phyloP scores from a whole-genome alignment of 2,113 vertebrate genomes.

The Vulpes ferrilata region DNA sequence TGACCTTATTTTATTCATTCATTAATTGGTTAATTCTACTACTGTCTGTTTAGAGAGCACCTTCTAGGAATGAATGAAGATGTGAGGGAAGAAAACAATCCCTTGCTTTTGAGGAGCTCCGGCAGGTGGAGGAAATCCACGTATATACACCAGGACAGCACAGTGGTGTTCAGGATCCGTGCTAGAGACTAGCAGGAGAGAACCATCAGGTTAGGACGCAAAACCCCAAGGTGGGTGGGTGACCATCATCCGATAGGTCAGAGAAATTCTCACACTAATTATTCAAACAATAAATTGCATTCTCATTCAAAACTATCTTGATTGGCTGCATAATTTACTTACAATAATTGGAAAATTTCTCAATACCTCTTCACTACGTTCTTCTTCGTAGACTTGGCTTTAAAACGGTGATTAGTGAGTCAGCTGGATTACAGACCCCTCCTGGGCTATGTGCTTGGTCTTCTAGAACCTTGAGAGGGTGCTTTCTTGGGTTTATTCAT shows the following conservation, averaged over 20 bases:
- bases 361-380: not conserved
- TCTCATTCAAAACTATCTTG: not conserved
- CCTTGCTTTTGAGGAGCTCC: not conserved
- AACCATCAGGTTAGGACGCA: not conserved
- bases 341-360: not conserved
- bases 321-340: not conserved
- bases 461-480: not conserved
- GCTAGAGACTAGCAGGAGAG: not conserved
- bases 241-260: not conserved
- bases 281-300: not conserved
- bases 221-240: not conserved
- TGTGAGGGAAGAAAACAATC: not conserved
- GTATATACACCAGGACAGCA: not conserved
- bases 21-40: not conserved
- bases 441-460: not conserved
- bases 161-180: not conserved
- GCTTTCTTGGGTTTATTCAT: not conserved
- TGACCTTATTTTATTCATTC: not conserved
- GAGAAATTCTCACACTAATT: not conserved
- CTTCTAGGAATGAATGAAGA: not conserved
- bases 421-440: not conserved
- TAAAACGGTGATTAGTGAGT: not conserved
- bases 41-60: not conserved
- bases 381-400: constrained; percentile 3
- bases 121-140: not conserved